These are phyloP conservation scores for Eulemur macaco DNA, from an alignment of 2,113 vertebrate genomes.

Conservation along the genomic window DNA sequence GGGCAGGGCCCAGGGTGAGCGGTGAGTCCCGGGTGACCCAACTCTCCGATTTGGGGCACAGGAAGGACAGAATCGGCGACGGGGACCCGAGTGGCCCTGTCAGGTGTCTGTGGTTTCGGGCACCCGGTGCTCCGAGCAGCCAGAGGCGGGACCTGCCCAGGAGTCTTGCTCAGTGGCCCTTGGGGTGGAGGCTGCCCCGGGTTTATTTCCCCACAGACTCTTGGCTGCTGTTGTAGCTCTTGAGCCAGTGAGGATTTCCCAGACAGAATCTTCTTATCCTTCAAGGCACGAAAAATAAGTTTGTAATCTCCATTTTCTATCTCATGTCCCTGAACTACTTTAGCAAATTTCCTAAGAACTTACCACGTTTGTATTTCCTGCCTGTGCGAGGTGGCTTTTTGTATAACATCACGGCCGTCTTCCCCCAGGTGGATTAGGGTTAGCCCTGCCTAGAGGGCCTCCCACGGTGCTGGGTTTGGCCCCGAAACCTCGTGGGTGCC, in stretches of 20 bases:
- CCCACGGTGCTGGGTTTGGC: not conserved
- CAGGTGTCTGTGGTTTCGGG: no score
- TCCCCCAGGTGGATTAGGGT: not conserved
- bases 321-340: no score
- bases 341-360: not conserved
- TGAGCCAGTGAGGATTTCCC: rapidly evolving
- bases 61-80: not conserved
- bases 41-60: not conserved
- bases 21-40: not conserved
- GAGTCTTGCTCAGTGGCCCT: not conserved
- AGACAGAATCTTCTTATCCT: rapidly evolving
- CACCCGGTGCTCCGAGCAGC: no score
- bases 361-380: rapidly evolving
- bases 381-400: not conserved
- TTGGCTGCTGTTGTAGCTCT: not conserved
- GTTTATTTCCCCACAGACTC: not conserved
- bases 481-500: not conserved
- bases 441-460: no score
- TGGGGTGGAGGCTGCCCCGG: not conserved
- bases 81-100: not conserved
- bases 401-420: rapidly evolving
- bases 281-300: not conserved
- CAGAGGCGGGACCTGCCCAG: not conserved
- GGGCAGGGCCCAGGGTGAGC: not conserved
- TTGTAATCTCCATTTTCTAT: not conserved